Evolutionary conservation across 2,888 invertebrate genomes (phyloP).

Genomic region (Punctoribates punctum): DNA sequence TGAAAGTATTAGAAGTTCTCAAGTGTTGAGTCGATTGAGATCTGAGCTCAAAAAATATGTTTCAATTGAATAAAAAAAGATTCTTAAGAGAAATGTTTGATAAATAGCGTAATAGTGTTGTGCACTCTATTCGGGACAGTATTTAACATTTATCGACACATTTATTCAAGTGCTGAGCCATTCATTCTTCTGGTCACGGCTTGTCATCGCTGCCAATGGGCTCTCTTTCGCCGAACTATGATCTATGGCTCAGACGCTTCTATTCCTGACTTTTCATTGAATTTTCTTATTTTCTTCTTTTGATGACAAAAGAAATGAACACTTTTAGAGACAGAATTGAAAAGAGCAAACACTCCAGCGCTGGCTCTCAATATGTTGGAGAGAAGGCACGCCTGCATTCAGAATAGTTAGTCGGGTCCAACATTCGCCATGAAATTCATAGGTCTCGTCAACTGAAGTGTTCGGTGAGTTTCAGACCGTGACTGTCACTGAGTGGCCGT

Average conservation of each 20-base stretch:
- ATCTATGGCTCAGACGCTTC: conserved; percentile 9
- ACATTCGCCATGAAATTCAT: conserved; percentile 32
- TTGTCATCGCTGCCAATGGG: conserved; percentile 29
- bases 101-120: conserved; percentile 26
- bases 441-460: neutral
- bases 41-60: neutral
- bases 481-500: conserved; percentile 15
- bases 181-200: conserved; percentile 28
- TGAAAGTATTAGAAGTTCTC: neutral
- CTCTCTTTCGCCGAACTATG: neutral
- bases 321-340: neutral
- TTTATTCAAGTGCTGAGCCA: conserved; percentile 14
- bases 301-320: conserved; percentile 6
- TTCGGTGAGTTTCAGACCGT: conserved; percentile 34
- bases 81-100: conserved; percentile 7
- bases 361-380: conserved; percentile 23
- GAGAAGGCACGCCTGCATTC: conserved; percentile 29
- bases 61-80: neutral
- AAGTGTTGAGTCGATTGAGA: conserved; percentile 7
- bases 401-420: neutral
- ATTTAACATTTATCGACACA: conserved; percentile 26
- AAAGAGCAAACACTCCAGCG: conserved; percentile 17
- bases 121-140: conserved; percentile 1
- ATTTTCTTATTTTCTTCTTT: neutral
- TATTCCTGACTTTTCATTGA: neutral